A percentile compares a stretch with the other conserved stretches of the same genome.
Conservation (phyloP, 1,140 invertebrate genomes). For the Bombus cullumanus region DNA sequence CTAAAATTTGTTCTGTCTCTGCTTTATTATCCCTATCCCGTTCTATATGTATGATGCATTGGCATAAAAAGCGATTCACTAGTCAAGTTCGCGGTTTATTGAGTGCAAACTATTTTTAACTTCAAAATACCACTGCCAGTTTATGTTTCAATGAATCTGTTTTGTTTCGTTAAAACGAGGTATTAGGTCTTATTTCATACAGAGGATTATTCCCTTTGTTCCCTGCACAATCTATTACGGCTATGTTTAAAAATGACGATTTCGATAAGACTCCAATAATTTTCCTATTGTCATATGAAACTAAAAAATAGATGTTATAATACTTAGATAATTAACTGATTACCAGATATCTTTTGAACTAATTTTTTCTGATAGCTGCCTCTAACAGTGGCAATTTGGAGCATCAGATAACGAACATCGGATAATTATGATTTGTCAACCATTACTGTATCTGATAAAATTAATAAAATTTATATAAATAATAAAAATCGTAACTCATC, state of each 20-base stretch:
- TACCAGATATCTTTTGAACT: background rate
- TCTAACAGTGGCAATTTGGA: too few species aligned
- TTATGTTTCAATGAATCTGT: background rate
- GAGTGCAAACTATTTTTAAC: constrained; percentile 28
- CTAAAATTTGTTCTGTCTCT: constrained; percentile 23
- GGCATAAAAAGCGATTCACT: constrained; percentile 3
- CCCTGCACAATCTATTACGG: background rate
- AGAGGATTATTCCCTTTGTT: background rate
- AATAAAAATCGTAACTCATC: background rate
- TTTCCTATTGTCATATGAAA: background rate
- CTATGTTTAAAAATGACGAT: background rate
- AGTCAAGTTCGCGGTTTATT: constrained; percentile 33
- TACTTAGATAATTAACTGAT: background rate
- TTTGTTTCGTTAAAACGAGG: background rate
- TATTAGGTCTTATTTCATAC: background rate
- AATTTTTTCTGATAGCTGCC: background rate
- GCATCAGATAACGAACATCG: background rate
- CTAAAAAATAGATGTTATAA: background rate
- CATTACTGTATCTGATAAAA: background rate
- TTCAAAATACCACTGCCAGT: background rate
- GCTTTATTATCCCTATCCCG: background rate
- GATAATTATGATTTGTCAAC: background rate
- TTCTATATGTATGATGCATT: background rate
- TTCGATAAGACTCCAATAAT: background rate
- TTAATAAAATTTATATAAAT: background rate